Base-by-base conservation (phyloP, 2,888 invertebrate genomes). In the Linyphia triangularis region DNA sequence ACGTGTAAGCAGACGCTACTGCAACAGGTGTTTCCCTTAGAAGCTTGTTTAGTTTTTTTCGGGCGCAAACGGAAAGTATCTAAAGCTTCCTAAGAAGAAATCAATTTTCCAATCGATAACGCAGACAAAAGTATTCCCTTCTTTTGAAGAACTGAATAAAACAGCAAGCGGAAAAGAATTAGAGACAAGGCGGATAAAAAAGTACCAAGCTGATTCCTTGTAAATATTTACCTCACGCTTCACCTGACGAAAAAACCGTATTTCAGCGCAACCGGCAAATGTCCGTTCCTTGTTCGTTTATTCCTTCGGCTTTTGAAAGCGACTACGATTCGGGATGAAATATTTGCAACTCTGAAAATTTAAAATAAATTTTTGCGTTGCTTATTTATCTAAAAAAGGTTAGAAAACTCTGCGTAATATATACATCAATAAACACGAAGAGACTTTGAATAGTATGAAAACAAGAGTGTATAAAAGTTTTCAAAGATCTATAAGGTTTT, bases 41-140 rank as follows among this genome's bases (percentile, higher is more conserved):
- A 72, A 81, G 61, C 51, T 30, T 26, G 26, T 61, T 43, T 72
- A 82, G 61, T 72, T 82, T 59, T 82, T 43, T 51, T n/a, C n/a
- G n/a, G 72, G 37, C 13, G 30, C 28, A 10, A 65, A 37, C 19
- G 37, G 59, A 69, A 70, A 59, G 63, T 82, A 72, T 63, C 82
- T 82, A 63, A 82, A 82, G 10, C 82, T 59, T 59, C 33, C 43
- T 51, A 51, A 51, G 51, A 51, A 72, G 82, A 82, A 82, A 82
- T 82, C 82, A 82, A 61, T 70, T 82, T 72, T 72, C 10, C 82
- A 72, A 82, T 82, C 82, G 72, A 82, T 82, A 82, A 43, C 40
- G 19, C 40, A 28, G 72, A 22, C 61, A 82, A 59, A 43, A 43
- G 72, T 28, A 43, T 69, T 69, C 67, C 59, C 33, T 69, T 57